Evolutionary conservation across 53 echinoderm and acorn worm species (phyloP).

Genomic region (Stichopus horrens): DNA sequence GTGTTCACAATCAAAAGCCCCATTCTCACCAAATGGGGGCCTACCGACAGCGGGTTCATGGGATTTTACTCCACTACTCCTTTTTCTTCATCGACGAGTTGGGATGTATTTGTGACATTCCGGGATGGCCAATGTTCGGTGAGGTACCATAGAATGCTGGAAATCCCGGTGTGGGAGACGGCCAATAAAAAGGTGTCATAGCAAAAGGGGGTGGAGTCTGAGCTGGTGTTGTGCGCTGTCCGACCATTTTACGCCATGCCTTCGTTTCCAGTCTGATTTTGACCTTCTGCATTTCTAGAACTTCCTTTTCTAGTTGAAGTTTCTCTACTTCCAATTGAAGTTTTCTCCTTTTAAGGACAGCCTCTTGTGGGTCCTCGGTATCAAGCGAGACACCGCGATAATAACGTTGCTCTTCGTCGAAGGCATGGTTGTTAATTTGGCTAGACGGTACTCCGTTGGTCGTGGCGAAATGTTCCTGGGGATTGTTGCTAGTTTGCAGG

Average conservation of each 20-base stretch:
- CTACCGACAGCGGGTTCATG: too few species aligned
- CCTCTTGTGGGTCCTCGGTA: slow-evolving; percentile 30
- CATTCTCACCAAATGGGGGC: too few species aligned
- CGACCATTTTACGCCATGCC: slow-evolving; percentile 34
- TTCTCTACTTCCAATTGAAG: slow-evolving; percentile 43
- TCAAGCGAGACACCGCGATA: neutral
- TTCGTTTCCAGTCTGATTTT: slow-evolving; percentile 43
- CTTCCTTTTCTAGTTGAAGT: slow-evolving; percentile 39
- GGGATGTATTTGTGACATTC: slow-evolving; percentile 20
- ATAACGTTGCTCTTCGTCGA: slow-evolving; percentile 18
- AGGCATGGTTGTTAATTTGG: neutral
- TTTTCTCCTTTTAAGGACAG: slow-evolving; percentile 1
- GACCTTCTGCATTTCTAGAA: slow-evolving; percentile 46
- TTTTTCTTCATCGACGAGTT: neutral
- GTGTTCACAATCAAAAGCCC: too few species aligned
- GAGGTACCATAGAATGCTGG: slow-evolving; percentile 37
- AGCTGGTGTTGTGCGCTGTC: slow-evolving; percentile 19
- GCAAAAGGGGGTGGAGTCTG: slow-evolving; percentile 27
- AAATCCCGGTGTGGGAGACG: slow-evolving; percentile 43
- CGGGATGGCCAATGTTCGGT: slow-evolving; percentile 10
- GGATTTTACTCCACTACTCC: neutral
- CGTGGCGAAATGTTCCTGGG: neutral
- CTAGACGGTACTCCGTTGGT: neutral
- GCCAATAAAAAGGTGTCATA: slow-evolving; percentile 43
- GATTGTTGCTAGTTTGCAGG: neutral